Evolutionary conservation across 2,113 vertebrate genomes (phyloP).

Genomic region (Fulmarus glacialis): DNA sequence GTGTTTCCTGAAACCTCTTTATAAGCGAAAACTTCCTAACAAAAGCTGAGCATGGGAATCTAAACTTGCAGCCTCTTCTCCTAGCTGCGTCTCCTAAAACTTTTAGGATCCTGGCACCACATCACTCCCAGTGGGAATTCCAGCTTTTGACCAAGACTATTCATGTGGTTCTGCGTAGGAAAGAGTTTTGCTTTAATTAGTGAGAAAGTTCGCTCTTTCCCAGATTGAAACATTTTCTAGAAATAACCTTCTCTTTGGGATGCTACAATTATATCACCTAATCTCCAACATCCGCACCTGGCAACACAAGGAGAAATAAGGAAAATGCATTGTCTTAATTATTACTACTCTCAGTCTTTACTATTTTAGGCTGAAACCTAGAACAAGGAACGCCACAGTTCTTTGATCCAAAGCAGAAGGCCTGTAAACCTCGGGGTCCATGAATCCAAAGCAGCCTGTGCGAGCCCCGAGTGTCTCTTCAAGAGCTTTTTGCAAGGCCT

Average conservation of each 20-base stretch:
- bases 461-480: neutral
- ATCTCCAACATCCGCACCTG: neutral
- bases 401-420: neutral
- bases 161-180: neutral
- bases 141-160: neutral
- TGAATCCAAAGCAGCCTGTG: neutral
- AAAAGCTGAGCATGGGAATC: neutral
- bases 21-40: neutral
- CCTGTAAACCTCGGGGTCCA: neutral
- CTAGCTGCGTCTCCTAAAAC: neutral
- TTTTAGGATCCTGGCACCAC: neutral
- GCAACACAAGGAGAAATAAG: neutral
- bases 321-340: fast-evolving
- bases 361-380: neutral
- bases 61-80: neutral
- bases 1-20: neutral
- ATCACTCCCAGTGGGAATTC: neutral
- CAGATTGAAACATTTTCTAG: neutral
- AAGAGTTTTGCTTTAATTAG: neutral
- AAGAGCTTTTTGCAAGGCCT: neutral
- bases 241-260: neutral
- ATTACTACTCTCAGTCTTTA: neutral
- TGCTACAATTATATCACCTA: neutral
- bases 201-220: neutral
- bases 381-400: neutral